These are phyloP conservation scores for Exaiptasia diaphana DNA, from an alignment of 64 coral and sea anemone species.

Conservation along the genomic window DNA sequence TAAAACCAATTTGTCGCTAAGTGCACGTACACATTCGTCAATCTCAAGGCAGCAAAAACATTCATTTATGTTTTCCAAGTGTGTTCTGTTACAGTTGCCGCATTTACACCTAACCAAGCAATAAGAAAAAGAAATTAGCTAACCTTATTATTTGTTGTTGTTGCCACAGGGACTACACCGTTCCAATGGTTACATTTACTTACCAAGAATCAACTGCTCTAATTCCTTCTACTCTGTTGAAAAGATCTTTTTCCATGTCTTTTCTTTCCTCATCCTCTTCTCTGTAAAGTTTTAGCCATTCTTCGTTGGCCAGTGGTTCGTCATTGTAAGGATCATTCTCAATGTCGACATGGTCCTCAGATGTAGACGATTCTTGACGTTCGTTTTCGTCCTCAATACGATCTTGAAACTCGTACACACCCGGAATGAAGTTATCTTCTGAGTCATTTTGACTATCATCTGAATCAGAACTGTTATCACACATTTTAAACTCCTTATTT, in stretches of 20 bases:
- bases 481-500: background rate
- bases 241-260: background rate
- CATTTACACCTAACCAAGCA: background rate
- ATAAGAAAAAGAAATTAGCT: background rate
- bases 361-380: background rate
- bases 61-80: background rate
- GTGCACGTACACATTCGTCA: background rate
- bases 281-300: background rate
- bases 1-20: background rate
- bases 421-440: background rate
- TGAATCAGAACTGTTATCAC: background rate
- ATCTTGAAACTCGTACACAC: background rate
- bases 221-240: background rate
- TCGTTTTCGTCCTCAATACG: background rate
- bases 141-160: background rate
- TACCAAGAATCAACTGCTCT: background rate
- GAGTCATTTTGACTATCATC: background rate
- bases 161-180: too few species aligned
- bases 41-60: background rate
- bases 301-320: background rate
- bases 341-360: background rate
- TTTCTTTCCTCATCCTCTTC: background rate
- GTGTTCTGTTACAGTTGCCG: background rate
- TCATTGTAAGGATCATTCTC: background rate
- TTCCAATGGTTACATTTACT: background rate